A percentile compares a stretch with the other conserved stretches of the same genome.
phyloP scores from a whole-genome alignment of 2,888 invertebrate species.

The Campoplex capitator region DNA sequence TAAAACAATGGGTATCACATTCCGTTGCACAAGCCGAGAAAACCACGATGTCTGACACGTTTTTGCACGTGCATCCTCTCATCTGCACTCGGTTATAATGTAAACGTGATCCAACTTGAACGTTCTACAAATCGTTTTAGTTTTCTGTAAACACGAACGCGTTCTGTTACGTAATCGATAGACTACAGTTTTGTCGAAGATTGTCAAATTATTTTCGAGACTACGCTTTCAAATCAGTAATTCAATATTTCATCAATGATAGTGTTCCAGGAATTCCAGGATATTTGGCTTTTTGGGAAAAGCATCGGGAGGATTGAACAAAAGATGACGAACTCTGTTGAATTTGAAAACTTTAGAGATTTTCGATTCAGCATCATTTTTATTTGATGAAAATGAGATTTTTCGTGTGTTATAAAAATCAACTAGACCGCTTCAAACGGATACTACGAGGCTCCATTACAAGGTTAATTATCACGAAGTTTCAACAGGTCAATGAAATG shows the following conservation, averaged over 20 bases:
- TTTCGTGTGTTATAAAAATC: neutral
- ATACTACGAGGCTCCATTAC: neutral
- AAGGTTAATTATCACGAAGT: too few species aligned
- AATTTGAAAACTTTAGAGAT: too few species aligned
- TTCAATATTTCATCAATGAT: too few species aligned
- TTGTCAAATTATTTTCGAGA: neutral
- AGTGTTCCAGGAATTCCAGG: neutral
- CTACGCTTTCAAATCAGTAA: neutral
- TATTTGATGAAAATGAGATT: neutral
- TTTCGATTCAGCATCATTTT: too few species aligned
- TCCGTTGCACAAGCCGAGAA: slow-evolving; percentile 56
- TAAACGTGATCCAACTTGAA: slow-evolving; percentile 28
- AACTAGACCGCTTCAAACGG: neutral
- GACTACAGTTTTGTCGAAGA: neutral
- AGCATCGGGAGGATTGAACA: neutral
- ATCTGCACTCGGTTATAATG: slow-evolving; percentile 41
- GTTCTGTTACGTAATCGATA: neutral
- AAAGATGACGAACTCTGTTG: neutral
- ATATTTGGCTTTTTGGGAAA: neutral
- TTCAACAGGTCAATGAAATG: too few species aligned
- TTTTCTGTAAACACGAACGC: neutral
- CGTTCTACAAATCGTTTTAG: neutral
- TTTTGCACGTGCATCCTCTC: slow-evolving; percentile 63
- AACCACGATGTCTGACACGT: slow-evolving; percentile 50
- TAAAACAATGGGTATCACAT: slow-evolving; percentile 41